Base-by-base conservation (phyloP, 2,888 invertebrate genomes). In the Antitype chi region DNA sequence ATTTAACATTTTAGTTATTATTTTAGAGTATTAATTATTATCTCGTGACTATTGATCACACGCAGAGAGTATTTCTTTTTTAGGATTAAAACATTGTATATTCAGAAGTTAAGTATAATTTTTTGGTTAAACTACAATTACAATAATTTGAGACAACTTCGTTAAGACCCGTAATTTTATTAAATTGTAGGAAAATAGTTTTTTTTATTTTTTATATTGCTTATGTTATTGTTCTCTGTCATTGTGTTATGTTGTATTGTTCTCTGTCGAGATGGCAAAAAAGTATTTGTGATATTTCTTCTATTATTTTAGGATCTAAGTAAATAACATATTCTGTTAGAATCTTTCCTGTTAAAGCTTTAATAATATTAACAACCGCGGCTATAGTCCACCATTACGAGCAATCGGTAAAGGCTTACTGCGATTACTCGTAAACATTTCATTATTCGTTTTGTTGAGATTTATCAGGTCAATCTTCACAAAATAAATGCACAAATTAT, bases 401-500 rank as follows among this genome's bases (percentile, higher is more conserved):
- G 17, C 23, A 52, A 71, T 32, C n/a, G 57, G n/a, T 47, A 47
- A 43, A n/a, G n/a, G 11, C 5, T 23, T 15, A 63, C 38, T 66
- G 43, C 38, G 9, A 53, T 72, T 73, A 23, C 28, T 13, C 20
- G n/a, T 47, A 43, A 62, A 47, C 20, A 15, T 52, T 76, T 60
- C 43, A 25, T 47, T 23, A 23, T 2, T 55, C 38, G n/a, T 63
- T 32, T n/a, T 69, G 23, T 13, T 32, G 17, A 59, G 17, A 55
- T 5, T 53, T 64, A 4, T 15, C 77, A 59, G 32, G 20, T n/a
- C 11, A 38, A 52, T 53, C 17, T 64, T 71, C 23, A 60, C 43
- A 68, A 57, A 68, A 62, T 70, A 82, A 73, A 72, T 73, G 82
- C 82, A 85, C 67, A 77, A 85, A 68, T 78, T 71, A 38, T 67